Percentiles rank a stretch among this genome's conserved stretches.
These are phyloP conservation scores for Cenopis cana DNA, from an alignment of 2,888 invertebrate genomes.

Conservation along the genomic window DNA sequence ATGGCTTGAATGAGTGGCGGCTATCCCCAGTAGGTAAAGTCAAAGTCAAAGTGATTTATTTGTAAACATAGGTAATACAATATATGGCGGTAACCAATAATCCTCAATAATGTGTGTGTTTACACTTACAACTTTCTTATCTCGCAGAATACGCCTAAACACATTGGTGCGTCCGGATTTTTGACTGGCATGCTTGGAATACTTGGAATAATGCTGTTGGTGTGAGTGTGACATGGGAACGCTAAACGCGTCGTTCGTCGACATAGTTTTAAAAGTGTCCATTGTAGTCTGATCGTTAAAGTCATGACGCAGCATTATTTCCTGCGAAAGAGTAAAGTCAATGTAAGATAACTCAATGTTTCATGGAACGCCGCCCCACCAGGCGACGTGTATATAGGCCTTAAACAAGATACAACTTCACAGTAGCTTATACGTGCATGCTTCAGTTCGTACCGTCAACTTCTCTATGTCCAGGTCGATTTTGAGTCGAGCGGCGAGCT, in stretches of 20 bases:
- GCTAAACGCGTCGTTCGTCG: neutral
- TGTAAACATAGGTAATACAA: too few relatives aligned
- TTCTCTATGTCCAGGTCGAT: constrained; percentile 64
- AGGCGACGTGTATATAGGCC: too few relatives aligned
- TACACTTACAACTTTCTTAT: constrained; percentile 13
- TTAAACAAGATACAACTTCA: too few relatives aligned
- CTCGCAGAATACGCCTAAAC: constrained; percentile 12
- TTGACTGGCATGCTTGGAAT: constrained; percentile 12
- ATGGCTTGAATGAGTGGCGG: too few relatives aligned
- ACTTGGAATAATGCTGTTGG: neutral
- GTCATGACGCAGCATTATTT: constrained; percentile 7
- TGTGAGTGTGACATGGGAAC: neutral
- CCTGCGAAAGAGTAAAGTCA: constrained; percentile 8
- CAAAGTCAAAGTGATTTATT: too few relatives aligned
- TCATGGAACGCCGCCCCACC: too few relatives aligned
- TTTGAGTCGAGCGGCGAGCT: constrained; percentile 61
- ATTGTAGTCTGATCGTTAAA: neutral
- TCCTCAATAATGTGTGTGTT: too few relatives aligned
- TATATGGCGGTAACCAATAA: too few relatives aligned
- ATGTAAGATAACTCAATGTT: neutral
- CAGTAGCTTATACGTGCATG: too few relatives aligned
- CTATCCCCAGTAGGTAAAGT: too few relatives aligned
- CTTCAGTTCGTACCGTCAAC: constrained; percentile 56
- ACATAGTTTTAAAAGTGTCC: neutral
- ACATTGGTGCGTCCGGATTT: neutral